Conservation (phyloP, 2,888 invertebrate species). For the Watsonalla binaria region DNA sequence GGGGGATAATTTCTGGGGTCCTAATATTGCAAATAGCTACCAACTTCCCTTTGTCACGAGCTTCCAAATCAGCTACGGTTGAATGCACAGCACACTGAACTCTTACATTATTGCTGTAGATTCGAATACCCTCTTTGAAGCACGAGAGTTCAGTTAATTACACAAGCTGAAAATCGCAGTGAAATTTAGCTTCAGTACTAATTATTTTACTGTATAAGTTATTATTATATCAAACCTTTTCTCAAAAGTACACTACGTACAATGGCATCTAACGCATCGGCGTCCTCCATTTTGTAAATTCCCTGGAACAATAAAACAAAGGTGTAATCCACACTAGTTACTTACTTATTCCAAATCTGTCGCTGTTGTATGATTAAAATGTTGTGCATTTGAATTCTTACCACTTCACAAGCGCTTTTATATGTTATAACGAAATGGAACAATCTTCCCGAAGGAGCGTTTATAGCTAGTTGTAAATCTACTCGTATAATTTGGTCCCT, state of each 20-base stretch:
- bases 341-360: too few species aligned
- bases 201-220: too few species aligned
- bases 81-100: too few species aligned
- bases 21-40: too few species aligned
- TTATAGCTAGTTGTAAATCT: conserved; percentile 46
- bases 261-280: conserved; percentile 31
- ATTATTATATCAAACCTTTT: conserved; percentile 21
- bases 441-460: conserved; percentile 32
- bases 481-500: conserved; percentile 29
- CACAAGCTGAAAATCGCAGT: too few species aligned
- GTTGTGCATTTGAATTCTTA: conserved; percentile 11
- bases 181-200: too few species aligned
- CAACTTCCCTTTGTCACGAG: too few species aligned
- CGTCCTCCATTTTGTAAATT: conserved; percentile 31
- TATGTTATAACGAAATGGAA: conserved; percentile 29
- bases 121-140: too few species aligned
- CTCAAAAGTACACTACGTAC: conserved; percentile 27
- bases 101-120: too few species aligned
- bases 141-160: too few species aligned
- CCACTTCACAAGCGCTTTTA: conserved; percentile 22
- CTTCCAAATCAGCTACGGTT: too few species aligned
- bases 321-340: conserved; percentile 1
- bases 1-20: too few species aligned
- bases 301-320: conserved; percentile 30
- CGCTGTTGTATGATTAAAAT: background rate